A percentile compares a stretch with the other conserved stretches of the same genome.
Evolutionary conservation across 2,888 invertebrate species (phyloP).

Genomic region (Drosophila rellima): DNA sequence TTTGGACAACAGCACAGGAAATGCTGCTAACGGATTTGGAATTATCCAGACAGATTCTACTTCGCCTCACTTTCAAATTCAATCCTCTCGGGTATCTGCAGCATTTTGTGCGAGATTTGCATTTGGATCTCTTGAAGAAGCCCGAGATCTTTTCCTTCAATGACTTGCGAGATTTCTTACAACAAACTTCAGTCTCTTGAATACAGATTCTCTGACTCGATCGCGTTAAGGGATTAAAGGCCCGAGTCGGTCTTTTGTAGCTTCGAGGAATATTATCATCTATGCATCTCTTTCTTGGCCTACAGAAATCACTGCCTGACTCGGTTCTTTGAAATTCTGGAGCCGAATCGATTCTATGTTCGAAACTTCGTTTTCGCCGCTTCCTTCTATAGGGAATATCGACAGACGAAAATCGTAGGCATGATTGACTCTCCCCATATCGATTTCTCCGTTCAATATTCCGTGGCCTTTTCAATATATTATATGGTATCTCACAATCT

Average conservation of each 20-base stretch:
- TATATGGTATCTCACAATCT: conserved; percentile 51
- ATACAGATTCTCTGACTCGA: neutral
- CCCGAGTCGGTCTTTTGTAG: neutral
- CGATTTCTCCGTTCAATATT: neutral
- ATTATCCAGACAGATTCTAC: neutral
- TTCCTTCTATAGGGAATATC: conserved; percentile 49
- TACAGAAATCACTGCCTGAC: conserved; percentile 33
- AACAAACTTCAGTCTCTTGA: neutral
- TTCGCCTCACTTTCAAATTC: neutral
- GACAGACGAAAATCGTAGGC: neutral
- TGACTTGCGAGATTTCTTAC: conserved; percentile 10
- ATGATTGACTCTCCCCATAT: neutral
- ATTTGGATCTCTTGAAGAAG: conserved; percentile 35
- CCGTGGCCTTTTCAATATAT: conserved; percentile 1
- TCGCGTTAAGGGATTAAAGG: neutral
- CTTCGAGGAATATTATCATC: neutral
- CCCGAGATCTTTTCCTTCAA: conserved; percentile 37
- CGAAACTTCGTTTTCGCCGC: neutral
- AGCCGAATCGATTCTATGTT: neutral
- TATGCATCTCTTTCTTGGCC: neutral
- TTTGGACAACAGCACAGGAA: neutral
- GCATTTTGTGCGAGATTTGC: conserved; percentile 12
- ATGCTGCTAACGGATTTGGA: conserved; percentile 2
- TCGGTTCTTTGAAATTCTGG: conserved; percentile 5
- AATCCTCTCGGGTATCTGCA: neutral